Conservation (phyloP, 2,888 invertebrate species). For the Sarcophaga variegata region DNA sequence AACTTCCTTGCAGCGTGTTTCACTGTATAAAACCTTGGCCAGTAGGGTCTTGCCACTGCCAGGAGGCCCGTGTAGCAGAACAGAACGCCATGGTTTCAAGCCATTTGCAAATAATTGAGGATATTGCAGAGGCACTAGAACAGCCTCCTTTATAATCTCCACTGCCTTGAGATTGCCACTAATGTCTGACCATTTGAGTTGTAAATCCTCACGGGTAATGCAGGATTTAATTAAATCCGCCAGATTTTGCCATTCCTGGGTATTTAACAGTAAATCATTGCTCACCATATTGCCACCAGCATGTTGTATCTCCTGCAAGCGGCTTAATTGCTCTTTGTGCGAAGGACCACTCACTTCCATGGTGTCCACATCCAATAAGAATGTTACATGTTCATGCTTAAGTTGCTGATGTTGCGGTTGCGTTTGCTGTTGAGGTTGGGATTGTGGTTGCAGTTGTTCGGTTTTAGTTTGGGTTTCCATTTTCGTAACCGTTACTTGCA, state of each 20-base stretch:
- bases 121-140: slow-evolving; percentile 90
- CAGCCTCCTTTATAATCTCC: slow-evolving; percentile 91
- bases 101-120: slow-evolving; percentile 87
- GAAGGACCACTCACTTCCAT: background rate
- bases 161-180: slow-evolving; percentile 90
- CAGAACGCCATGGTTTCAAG: slow-evolving; percentile 92
- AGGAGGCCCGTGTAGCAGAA: slow-evolving; percentile 85
- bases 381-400: slow-evolving; percentile 13
- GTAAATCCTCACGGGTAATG: slow-evolving; percentile 83
- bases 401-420: slow-evolving; percentile 1
- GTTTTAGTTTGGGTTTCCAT: slow-evolving; percentile 68
- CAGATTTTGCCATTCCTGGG: slow-evolving; percentile 78
- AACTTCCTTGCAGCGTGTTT: slow-evolving; percentile 85
- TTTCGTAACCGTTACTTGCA: slow-evolving; percentile 75
- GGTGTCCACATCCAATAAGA: slow-evolving; percentile 21
- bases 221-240: slow-evolving; percentile 82
- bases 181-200: slow-evolving; percentile 91
- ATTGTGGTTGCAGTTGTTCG: background rate
- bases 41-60: slow-evolving; percentile 93
- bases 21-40: slow-evolving; percentile 93
- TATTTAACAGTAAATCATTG: slow-evolving; percentile 73
- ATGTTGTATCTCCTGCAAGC: slow-evolving; percentile 76
- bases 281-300: slow-evolving; percentile 69
- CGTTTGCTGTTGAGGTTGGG: background rate
- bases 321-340: slow-evolving; percentile 32